These are phyloP conservation scores for Cichladusa arquata DNA, from an alignment of 2,113 vertebrate species.

Conservation along the genomic window DNA sequence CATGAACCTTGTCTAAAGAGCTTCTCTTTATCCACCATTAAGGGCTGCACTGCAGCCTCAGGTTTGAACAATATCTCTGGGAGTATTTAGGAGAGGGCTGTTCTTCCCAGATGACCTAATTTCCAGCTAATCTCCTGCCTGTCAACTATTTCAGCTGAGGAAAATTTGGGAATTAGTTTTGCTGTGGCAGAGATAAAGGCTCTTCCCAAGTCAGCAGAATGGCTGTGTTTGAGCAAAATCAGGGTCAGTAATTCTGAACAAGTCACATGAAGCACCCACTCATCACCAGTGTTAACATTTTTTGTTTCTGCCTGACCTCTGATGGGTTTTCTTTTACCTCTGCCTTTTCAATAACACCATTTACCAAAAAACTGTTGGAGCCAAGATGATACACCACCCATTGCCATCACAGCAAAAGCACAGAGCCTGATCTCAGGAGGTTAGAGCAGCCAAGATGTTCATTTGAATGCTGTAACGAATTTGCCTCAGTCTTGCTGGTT, in stretches of 20 bases:
- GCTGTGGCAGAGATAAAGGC: neutral
- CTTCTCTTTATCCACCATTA: neutral
- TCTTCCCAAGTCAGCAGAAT: neutral
- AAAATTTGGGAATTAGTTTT: slow-evolving; percentile 1
- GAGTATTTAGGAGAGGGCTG: neutral
- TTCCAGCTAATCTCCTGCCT: slow-evolving; percentile 13
- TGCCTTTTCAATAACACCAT: neutral
- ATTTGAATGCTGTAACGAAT: neutral
- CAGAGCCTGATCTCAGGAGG: neutral
- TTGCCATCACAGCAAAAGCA: neutral
- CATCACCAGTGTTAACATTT: neutral
- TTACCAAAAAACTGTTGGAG: neutral
- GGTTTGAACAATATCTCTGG: neutral
- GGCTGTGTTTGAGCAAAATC: neutral
- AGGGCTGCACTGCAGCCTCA: neutral
- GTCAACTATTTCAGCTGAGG: neutral
- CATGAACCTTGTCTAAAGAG: neutral
- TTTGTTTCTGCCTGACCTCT: neutral
- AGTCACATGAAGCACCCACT: neutral
- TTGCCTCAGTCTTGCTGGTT: neutral
- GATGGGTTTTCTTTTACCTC: neutral
- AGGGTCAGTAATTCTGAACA: neutral
- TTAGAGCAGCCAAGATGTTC: neutral
- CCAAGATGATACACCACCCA: neutral
- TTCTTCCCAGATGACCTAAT: neutral